phyloP scores from a whole-genome alignment of 2,797 vertebrate genomes.

The Petrocephalus schoutedeni region DNA sequence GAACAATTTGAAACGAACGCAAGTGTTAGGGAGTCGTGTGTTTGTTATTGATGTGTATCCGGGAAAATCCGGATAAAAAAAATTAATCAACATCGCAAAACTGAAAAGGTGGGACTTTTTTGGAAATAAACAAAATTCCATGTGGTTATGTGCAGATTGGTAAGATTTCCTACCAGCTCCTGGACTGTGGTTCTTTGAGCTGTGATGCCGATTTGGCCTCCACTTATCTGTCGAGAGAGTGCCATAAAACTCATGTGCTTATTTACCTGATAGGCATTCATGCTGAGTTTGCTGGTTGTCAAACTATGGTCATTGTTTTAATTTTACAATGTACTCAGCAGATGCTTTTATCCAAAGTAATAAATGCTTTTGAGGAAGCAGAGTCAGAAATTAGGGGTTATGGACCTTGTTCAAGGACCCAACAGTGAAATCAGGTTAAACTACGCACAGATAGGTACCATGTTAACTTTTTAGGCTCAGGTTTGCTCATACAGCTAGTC shows the following conservation, averaged over 20 bases:
- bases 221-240: not conserved
- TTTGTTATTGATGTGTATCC: not conserved
- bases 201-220: not conserved
- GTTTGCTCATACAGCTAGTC: not conserved
- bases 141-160: not conserved
- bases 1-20: not conserved
- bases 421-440: not conserved
- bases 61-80: not conserved
- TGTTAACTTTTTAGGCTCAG: not conserved
- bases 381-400: not conserved
- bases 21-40: not conserved
- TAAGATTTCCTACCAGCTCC: not conserved
- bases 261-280: not conserved
- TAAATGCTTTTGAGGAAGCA: not conserved
- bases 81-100: not conserved
- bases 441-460: not conserved
- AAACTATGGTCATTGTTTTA: not conserved
- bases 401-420: not conserved
- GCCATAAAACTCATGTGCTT: not conserved
- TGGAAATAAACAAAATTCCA: not conserved
- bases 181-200: not conserved
- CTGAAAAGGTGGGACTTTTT: not conserved
- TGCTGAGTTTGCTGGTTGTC: not conserved
- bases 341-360: not conserved
- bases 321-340: not conserved